Evolutionary conservation across 2,797 vertebrate species (phyloP), one percentile per base, ranked within the genome.

Genomic region (Tarsius wallacei): DNA sequence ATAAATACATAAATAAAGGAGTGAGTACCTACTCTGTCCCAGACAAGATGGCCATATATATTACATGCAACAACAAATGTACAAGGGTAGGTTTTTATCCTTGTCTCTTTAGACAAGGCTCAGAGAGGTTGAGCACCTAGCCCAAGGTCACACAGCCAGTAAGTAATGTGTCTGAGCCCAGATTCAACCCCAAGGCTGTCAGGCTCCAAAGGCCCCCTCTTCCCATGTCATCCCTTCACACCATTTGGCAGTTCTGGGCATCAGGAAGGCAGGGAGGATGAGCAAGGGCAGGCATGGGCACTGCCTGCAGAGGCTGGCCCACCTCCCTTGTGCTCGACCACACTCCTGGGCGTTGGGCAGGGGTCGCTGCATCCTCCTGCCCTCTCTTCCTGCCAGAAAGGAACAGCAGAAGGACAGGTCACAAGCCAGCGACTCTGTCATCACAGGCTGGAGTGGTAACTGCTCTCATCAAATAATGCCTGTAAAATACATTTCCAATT

Each of bases 401-500:
- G 31, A 36, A 87, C 11, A 68, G 61, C 24, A 49, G 80, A 93
- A 71, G n/a, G 84, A 89, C 55, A 49, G 87, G 86, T 80, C 86
- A 90, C 21, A 82, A 86, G 78, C 66, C 49, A 66, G 74, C 70
- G 71, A 77, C 82, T 94, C 93, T 2, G 21, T 42, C n/a, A 8
- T 78, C 82, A 96, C 93, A 87, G 66, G 74, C n/a, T 85, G 77
- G 70, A 96, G 71, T 91, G 89, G 64, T 93, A 73, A 96, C 85
- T 85, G 68, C 87, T 94, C 93, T 94, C 87, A 95, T 97, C 77
- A 97, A 95, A 91, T 73, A 91, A 96, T 96, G 91, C 84, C 85
- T 84, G 80, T 85, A 90, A 82, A 82, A 92, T 96, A 42, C 49
- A 89, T 87, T 95, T 91, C 93, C 90, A 78, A 89, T 97, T 97